Evolutionary conservation across 2,888 invertebrate genomes (phyloP).

Genomic region (Deladenus siricidicola): DNA sequence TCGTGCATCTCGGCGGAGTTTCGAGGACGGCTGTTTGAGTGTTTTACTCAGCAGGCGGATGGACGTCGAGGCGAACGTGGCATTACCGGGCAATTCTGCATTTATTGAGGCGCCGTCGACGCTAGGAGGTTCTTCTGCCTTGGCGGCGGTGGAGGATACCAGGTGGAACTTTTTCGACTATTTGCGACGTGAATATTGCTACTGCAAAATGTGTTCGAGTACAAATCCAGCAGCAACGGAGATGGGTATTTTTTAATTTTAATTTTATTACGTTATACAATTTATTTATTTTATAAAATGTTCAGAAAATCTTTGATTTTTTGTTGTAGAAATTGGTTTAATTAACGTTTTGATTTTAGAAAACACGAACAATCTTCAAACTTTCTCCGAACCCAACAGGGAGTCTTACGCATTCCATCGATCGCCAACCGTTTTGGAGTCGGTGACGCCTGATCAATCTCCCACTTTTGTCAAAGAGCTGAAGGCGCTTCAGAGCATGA

Average conservation of each 20-base stretch:
- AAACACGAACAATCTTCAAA: background rate
- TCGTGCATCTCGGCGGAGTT: conserved; percentile 25
- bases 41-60: background rate
- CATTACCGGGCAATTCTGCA: background rate
- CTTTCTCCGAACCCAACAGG: background rate
- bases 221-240: background rate
- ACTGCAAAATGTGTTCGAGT: conserved; percentile 24
- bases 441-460: conserved; percentile 7
- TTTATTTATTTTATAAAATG: background rate
- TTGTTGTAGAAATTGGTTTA: too few relatives aligned
- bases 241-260: background rate
- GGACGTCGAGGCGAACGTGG: background rate
- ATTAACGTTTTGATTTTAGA: too few relatives aligned
- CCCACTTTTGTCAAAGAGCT: conserved; percentile 7
- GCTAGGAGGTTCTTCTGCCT: background rate
- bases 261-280: background rate
- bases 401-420: conserved; percentile 7
- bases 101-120: background rate
- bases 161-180: conserved; percentile 22
- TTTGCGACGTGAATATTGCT: conserved; percentile 21
- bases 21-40: conserved; percentile 26
- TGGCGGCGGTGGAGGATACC: background rate
- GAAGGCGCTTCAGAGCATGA: background rate
- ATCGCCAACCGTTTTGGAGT: background rate
- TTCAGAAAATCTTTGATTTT: too few relatives aligned